Evolutionary conservation across 2,113 vertebrate species (phyloP).

Genomic region (Ovibos moschatus): DNA sequence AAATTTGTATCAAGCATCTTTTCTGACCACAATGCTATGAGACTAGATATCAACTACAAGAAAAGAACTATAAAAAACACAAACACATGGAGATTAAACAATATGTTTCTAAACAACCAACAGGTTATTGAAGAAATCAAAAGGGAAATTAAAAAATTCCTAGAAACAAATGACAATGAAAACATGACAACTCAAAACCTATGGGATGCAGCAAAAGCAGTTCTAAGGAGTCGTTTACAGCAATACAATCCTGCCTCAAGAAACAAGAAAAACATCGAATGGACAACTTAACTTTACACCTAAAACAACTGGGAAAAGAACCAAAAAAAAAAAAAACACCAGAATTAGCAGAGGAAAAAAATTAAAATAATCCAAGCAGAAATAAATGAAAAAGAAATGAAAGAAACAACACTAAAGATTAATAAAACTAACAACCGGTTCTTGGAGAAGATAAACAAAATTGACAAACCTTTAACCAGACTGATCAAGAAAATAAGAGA

Average conservation of each 20-base stretch:
- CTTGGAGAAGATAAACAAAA: background rate
- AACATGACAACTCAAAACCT: background rate
- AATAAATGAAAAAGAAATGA: background rate
- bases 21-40: background rate
- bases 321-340: rapidly evolving
- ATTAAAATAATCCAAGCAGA: background rate
- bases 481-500: background rate
- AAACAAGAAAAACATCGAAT: background rate
- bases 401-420: background rate
- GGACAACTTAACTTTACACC: background rate
- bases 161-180: background rate
- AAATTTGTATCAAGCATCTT: background rate
- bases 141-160: background rate
- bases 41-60: background rate
- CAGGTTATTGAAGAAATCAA: background rate
- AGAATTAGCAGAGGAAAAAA: background rate
- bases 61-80: background rate
- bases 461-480: background rate
- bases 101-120: background rate
- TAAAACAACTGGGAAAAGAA: background rate
- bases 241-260: background rate
- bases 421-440: background rate
- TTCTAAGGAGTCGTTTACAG: background rate
- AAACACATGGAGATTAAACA: background rate
- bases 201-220: background rate